These are phyloP conservation scores for Tetropium fuscum DNA, from an alignment of 2,888 invertebrate species.

Conservation along the genomic window DNA sequence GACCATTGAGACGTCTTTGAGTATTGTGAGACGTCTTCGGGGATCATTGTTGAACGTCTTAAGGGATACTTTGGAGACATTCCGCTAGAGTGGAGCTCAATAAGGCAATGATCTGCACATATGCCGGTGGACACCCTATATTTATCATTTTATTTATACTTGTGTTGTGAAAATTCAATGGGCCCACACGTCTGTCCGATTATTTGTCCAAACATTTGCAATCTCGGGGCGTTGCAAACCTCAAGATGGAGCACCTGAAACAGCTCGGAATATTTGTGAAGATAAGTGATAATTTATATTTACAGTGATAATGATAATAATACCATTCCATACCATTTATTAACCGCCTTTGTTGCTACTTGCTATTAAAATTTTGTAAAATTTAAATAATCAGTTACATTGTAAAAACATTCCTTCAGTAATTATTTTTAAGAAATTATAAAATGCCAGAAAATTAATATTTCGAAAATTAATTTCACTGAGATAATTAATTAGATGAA, in stretches of 20 bases:
- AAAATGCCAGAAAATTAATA: no score
- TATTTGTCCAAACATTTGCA: constrained; percentile 49
- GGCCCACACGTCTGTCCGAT: constrained; percentile 35
- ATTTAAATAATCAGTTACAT: no score
- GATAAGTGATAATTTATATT: no score
- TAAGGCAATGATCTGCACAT: constrained; percentile 42
- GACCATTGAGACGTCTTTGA: constrained; percentile 42
- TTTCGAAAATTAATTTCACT: no score
- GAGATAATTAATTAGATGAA: no score
- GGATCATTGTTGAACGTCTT: constrained; percentile 42
- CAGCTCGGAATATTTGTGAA: no score
- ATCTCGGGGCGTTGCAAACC: constrained; percentile 33
- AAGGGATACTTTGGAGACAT: constrained; percentile 43
- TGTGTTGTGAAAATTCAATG: constrained; percentile 39
- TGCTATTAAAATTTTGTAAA: no score
- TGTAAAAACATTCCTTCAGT: no score
- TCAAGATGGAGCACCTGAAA: constrained; percentile 1
- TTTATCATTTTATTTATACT: constrained; percentile 46
- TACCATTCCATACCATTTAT: no score
- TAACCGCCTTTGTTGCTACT: no score
- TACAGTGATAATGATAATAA: no score
- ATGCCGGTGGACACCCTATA: constrained; percentile 36
- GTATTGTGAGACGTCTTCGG: constrained; percentile 34
- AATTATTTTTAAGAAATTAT: no score
- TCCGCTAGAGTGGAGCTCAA: constrained; percentile 44